phyloP scores from a whole-genome alignment of 2,113 vertebrate species.

The Hucho hucho region DNA sequence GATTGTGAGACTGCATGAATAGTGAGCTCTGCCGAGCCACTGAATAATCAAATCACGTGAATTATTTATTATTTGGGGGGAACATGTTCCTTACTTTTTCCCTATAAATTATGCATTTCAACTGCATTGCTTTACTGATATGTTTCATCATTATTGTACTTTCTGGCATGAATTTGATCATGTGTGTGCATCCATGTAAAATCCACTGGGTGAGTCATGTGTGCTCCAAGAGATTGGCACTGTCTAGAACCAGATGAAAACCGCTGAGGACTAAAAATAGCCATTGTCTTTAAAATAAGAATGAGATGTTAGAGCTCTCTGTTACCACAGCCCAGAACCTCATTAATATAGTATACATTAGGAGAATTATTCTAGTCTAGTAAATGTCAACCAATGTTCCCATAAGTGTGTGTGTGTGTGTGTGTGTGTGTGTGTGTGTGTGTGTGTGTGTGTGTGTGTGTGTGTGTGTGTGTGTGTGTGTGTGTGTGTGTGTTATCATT shows the following conservation, averaged over 20 bases:
- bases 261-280: conserved; percentile 43
- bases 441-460: conserved; percentile 2
- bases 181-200: conserved; percentile 48
- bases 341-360: conserved; percentile 41
- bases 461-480: neutral
- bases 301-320: conserved; percentile 20
- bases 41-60: conserved; percentile 66
- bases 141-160: conserved; percentile 57
- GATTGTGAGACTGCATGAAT: conserved; percentile 37
- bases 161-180: conserved; percentile 39
- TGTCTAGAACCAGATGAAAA: conserved; percentile 47
- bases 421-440: neutral
- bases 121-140: conserved; percentile 55
- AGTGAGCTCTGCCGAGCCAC: conserved; percentile 46
- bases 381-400: conserved; percentile 45
- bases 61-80: conserved; percentile 60
- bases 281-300: conserved; percentile 23
- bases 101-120: conserved; percentile 62
- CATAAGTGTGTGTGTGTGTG: neutral
- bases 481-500: neutral
- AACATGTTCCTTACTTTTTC: conserved; percentile 60
- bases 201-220: conserved; percentile 47
- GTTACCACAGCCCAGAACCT: conserved; percentile 30
- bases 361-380: conserved; percentile 7
- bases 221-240: conserved; percentile 39